These are phyloP conservation scores for Orestias chungarensis DNA, from an alignment of 2,797 vertebrate genomes.

Conservation along the genomic window DNA sequence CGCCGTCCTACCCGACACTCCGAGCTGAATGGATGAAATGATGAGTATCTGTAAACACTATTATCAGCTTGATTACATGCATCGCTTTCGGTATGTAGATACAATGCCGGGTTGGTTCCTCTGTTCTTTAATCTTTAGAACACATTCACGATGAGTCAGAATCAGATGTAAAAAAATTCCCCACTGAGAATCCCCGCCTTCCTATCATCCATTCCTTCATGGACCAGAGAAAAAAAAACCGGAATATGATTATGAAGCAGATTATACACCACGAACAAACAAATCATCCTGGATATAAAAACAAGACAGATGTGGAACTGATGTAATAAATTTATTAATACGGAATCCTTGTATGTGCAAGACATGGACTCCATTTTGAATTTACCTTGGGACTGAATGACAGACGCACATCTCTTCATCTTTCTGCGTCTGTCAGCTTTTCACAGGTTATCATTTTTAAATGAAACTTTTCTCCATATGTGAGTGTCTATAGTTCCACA, in stretches of 20 bases:
- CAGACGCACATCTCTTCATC: not conserved
- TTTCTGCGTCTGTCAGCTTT: not conserved
- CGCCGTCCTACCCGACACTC: slow-evolving; percentile 4
- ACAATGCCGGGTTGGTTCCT: not conserved
- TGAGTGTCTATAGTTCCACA: not conserved
- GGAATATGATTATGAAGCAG: slow-evolving; percentile 8
- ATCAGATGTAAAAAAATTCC: slow-evolving; percentile 4
- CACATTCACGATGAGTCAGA: slow-evolving; percentile 29
- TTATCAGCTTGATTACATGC: slow-evolving; percentile 21
- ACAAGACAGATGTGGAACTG: not conserved
- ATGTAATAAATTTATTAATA: not conserved
- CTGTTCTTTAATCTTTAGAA: slow-evolving; percentile 11
- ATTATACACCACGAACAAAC: slow-evolving; percentile 9
- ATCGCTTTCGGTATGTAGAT: not conserved
- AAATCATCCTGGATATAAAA: slow-evolving; percentile 12
- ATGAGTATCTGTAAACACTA: slow-evolving; percentile 11
- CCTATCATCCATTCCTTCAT: slow-evolving; percentile 13
- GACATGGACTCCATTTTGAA: not conserved
- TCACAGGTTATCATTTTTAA: too few species aligned
- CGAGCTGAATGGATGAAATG: slow-evolving; percentile 15
- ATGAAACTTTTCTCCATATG: not conserved
- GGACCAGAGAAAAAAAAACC: slow-evolving; percentile 1
- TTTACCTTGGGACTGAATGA: not conserved
- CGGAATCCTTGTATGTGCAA: not conserved
- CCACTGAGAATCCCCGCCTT: slow-evolving; percentile 17